Evolutionary conservation across 2,888 invertebrate genomes (phyloP), one percentile per base, ranked within the genome.

Genomic region (Cabera pusaria): DNA sequence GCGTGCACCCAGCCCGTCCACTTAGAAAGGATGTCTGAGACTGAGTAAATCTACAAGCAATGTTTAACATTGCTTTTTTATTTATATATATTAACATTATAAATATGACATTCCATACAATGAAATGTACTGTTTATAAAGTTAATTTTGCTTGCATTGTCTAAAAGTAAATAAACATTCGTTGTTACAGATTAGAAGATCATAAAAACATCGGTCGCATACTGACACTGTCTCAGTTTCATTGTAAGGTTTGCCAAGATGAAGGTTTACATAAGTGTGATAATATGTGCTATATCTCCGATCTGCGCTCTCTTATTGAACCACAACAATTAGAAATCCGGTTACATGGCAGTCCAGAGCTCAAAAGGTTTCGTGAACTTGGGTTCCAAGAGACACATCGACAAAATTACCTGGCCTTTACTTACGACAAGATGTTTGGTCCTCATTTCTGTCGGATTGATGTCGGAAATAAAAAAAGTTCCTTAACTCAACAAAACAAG

Each of bases 391-490:
- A 45, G 2, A 34, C 57, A 5, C 62, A 64, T 18, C 70, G 64
- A 25, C 72, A 59, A 41, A 63, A 64, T 29, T 69, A 63, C 41
- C 58, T 3, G 56, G 59, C 2, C 44, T 53, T 7, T 56, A 54
- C 9, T 59, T 51, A n/a, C n/a, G n/a, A n/a, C n/a, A n/a, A n/a
- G n/a, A 53, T 64, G 0, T 52, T 74, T 1, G 70, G 76, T 33
- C 60, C 72, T 0, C 72, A 76, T 29, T 78, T 76, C 31, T 69
- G 59, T n/a, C n/a, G n/a, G n/a, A n/a, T n/a, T n/a, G n/a, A n/a
- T n/a, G n/a, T n/a, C n/a, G n/a, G n/a, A n/a, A n/a, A n/a, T n/a
- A n/a, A n/a, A n/a, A n/a, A n/a, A n/a, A n/a, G n/a, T n/a, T n/a
- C n/a, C n/a, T n/a, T n/a, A n/a, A n/a, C n/a, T n/a, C n/a, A n/a